Evolutionary conservation across 2,888 invertebrate species (phyloP).

Genomic region (Amblyteles armatorius): DNA sequence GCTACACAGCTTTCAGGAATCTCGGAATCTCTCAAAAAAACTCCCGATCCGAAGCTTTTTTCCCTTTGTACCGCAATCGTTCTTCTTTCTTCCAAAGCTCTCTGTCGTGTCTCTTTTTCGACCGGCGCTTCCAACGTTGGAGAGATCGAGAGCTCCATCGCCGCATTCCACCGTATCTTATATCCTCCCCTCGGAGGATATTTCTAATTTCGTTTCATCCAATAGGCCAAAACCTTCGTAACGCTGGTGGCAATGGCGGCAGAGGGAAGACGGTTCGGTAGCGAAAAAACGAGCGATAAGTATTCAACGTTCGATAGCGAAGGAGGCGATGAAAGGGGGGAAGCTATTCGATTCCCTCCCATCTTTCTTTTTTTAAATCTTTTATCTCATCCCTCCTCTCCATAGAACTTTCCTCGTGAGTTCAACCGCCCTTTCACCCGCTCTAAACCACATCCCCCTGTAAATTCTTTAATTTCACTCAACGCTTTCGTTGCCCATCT

Average conservation of each 20-base stretch:
- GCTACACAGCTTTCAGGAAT: slow-evolving; percentile 39
- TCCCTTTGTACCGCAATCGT: slow-evolving; percentile 42
- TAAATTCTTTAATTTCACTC: slow-evolving; percentile 53
- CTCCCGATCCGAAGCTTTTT: slow-evolving; percentile 21
- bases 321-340: not conserved
- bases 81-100: slow-evolving; percentile 4
- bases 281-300: slow-evolving; percentile 11
- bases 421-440: slow-evolving; percentile 3
- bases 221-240: not conserved
- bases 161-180: slow-evolving; percentile 23
- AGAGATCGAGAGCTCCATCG: slow-evolving; percentile 22
- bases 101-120: not conserved
- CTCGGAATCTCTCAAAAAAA: slow-evolving; percentile 36
- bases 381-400: not conserved
- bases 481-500: slow-evolving; percentile 24
- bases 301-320: slow-evolving; percentile 8
- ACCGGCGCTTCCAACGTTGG: not conserved
- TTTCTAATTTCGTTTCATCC: slow-evolving; percentile 46
- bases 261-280: not conserved
- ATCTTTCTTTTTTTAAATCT: not conserved
- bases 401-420: slow-evolving; percentile 4
- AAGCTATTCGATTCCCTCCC: slow-evolving; percentile 25
- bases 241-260: not conserved
- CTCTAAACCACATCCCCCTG: slow-evolving; percentile 16
- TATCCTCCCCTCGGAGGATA: not conserved